Conservation (phyloP, 2,113 vertebrate genomes). For the Oryzias celebensis region DNA sequence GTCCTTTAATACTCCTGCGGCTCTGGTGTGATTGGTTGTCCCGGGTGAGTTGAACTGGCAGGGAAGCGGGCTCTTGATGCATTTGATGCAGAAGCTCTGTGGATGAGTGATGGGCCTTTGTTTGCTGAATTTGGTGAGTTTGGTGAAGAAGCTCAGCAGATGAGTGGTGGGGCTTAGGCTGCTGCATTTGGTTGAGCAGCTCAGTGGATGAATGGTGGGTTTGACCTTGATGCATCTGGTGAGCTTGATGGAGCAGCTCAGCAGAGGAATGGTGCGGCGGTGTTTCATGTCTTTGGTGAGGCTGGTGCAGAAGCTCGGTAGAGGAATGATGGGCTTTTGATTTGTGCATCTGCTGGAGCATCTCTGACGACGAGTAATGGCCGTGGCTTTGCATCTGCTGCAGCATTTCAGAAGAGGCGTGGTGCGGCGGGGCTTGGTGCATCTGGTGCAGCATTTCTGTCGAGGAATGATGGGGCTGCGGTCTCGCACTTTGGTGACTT, state of each 20-base stretch:
- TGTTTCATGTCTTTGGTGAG: constrained; percentile 55
- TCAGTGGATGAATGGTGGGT: constrained; percentile 64
- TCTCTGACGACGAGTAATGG: constrained; percentile 63
- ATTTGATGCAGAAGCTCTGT: constrained; percentile 66
- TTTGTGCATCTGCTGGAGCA: constrained; percentile 67
- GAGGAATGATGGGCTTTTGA: constrained; percentile 61
- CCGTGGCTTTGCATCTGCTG: constrained; percentile 57
- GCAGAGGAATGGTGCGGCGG: constrained; percentile 70
- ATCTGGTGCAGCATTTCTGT: constrained; percentile 64
- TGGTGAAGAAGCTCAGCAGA: constrained; percentile 68
- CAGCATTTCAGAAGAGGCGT: constrained; percentile 61
- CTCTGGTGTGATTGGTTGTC: constrained; percentile 66
- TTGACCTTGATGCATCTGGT: constrained; percentile 58
- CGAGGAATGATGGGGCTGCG: constrained; percentile 58
- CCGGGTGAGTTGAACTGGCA: constrained; percentile 56
- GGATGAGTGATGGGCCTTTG: constrained; percentile 68
- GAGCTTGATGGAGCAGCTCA: constrained; percentile 68
- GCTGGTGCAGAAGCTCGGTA: constrained; percentile 62
- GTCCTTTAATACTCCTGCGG: constrained; percentile 64
- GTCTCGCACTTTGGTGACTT: constrained; percentile 58
- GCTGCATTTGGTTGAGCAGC: constrained; percentile 62
- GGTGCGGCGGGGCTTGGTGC: constrained; percentile 54
- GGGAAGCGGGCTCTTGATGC: constrained; percentile 60
- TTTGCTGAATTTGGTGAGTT: constrained; percentile 56
- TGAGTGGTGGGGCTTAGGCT: constrained; percentile 57